Evolutionary conservation across 2,797 vertebrate species (phyloP).

Genomic region (Sparidentex hasta): DNA sequence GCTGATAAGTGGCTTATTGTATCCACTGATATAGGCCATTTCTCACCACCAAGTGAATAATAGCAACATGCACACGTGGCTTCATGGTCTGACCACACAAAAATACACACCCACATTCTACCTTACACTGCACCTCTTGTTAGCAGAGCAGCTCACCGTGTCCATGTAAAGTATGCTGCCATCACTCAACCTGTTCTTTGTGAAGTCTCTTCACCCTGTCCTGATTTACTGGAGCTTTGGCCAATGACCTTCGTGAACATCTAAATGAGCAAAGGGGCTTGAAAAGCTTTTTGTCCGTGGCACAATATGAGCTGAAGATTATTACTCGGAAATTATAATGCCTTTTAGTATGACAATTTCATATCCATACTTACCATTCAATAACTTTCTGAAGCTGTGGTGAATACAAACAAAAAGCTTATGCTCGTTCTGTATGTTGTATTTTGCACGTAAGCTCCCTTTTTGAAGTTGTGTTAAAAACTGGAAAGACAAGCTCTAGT

Average conservation of each 20-base stretch:
- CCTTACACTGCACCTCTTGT: slow-evolving; percentile 55
- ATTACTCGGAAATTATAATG: slow-evolving; percentile 2
- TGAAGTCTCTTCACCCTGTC: slow-evolving; percentile 37
- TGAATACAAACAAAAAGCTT: not conserved
- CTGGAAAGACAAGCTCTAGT: slow-evolving; percentile 24
- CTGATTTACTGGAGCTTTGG: slow-evolving; percentile 19
- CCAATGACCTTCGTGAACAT: not conserved
- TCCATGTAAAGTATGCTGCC: slow-evolving; percentile 40
- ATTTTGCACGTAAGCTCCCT: slow-evolving; percentile 6
- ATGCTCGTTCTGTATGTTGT: slow-evolving; percentile 1
- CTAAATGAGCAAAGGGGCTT: not conserved
- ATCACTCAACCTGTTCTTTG: slow-evolving; percentile 35
- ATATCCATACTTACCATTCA: not conserved
- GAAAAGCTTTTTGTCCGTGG: slow-evolving; percentile 19
- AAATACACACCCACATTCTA: slow-evolving; percentile 55
- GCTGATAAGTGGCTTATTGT: slow-evolving; percentile 55
- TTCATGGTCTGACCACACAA: slow-evolving; percentile 55
- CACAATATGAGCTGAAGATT: slow-evolving; percentile 26
- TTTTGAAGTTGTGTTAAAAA: slow-evolving; percentile 6
- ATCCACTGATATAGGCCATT: slow-evolving; percentile 28
- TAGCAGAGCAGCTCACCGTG: slow-evolving; percentile 22
- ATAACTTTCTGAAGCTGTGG: not conserved
- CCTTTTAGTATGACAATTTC: not conserved
- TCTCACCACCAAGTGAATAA: slow-evolving; percentile 49
- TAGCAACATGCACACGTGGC: slow-evolving; percentile 46